These are phyloP conservation scores for Vireo griseus DNA, from an alignment of 2,797 vertebrate genomes.

Conservation along the genomic window DNA sequence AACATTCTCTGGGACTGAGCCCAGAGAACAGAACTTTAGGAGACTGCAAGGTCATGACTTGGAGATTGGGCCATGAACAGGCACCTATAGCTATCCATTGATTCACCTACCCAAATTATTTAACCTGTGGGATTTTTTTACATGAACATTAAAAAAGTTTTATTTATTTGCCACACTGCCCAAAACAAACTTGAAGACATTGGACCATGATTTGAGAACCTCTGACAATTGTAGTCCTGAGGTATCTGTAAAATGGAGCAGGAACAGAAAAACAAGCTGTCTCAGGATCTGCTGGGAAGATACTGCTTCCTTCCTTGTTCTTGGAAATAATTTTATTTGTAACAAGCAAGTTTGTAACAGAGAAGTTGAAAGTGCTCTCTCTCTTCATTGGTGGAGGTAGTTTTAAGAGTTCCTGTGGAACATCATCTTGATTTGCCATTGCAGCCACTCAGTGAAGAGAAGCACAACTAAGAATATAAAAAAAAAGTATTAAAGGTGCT, in stretches of 20 bases:
- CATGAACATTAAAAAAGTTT: background rate
- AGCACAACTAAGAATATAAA: background rate
- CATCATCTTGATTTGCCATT: background rate
- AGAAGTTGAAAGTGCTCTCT: background rate
- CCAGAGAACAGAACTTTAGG: background rate
- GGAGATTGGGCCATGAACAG: background rate
- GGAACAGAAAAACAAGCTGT: background rate
- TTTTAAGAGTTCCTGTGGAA: background rate
- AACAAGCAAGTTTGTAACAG: background rate
- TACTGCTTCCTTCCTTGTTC: background rate
- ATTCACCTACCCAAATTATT: background rate
- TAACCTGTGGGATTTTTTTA: background rate
- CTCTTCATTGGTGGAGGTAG: background rate
- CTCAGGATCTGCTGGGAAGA: background rate
- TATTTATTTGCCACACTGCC: background rate
- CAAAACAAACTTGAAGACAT: background rate
- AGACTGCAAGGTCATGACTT: background rate
- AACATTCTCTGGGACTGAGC: background rate
- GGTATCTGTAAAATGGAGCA: background rate
- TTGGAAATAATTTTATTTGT: background rate
- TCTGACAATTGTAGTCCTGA: background rate
- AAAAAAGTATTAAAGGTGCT: conserved; percentile 31
- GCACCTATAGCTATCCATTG: background rate
- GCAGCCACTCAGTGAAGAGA: background rate
- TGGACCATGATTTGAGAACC: background rate